Percentiles rank a stretch among this genome's conserved stretches.
phyloP scores from a whole-genome alignment of 2,113 vertebrate species.

The Psephotus haematonotus region DNA sequence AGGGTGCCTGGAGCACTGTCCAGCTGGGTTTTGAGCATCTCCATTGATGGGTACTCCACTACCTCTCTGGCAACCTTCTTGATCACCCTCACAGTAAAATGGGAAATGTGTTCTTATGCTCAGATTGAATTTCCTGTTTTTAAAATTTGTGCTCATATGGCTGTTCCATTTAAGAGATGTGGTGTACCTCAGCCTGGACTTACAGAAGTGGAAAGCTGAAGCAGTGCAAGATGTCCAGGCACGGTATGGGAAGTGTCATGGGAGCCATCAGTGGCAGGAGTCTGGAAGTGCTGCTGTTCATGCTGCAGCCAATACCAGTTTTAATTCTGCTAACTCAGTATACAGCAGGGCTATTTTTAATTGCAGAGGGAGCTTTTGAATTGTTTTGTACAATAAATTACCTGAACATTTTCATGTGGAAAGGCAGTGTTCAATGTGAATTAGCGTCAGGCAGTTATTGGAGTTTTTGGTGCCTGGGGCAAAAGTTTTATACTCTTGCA shows the following conservation, averaged over 20 bases:
- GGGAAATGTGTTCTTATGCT: neutral
- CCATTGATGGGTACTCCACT: neutral
- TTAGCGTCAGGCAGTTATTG: neutral
- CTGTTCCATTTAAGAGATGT: neutral
- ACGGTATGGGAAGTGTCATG: fast-evolving
- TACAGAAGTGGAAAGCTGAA: neutral
- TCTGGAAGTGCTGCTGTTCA: neutral
- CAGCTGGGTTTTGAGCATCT: neutral
- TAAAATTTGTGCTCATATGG: neutral
- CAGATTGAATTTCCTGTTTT: neutral
- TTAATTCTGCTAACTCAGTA: neutral
- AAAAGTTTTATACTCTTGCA: neutral
- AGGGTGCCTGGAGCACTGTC: neutral
- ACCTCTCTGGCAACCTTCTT: neutral
- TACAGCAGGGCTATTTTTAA: neutral
- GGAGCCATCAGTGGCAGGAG: neutral
- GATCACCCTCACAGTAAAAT: neutral
- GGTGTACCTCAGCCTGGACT: neutral
- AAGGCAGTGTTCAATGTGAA: neutral
- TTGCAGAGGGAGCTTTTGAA: neutral
- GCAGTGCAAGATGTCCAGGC: neutral
- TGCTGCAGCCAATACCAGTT: neutral
- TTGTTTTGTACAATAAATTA: neutral
- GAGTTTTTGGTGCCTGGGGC: neutral
- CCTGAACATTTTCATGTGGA: neutral